Evolutionary conservation across 2,888 invertebrate species (phyloP).

Genomic region (Plutella xylostella): DNA sequence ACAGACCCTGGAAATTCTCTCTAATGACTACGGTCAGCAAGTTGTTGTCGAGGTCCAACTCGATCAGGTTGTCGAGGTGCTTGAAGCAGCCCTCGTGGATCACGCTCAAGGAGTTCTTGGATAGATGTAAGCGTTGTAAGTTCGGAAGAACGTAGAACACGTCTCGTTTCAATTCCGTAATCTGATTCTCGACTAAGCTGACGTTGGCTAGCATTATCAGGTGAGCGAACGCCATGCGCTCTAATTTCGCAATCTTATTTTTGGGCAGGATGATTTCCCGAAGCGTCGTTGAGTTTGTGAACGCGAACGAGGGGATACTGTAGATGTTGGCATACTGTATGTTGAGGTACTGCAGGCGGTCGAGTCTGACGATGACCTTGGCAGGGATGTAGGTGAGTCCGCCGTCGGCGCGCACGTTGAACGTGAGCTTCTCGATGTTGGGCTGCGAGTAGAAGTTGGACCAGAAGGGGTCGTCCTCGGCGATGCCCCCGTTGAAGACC

Average conservation of each 20-base stretch:
- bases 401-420: conserved; percentile 77
- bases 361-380: conserved; percentile 75
- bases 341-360: conserved; percentile 74
- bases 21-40: conserved; percentile 79
- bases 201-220: conserved; percentile 77
- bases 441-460: conserved; percentile 79
- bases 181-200: conserved; percentile 80
- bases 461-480: conserved; percentile 80
- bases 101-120: conserved; percentile 85
- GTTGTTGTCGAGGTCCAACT: conserved; percentile 83
- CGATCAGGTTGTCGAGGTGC: conserved; percentile 78
- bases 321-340: conserved; percentile 81
- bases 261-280: conserved; percentile 77
- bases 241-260: conserved; percentile 77
- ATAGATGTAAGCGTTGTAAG: conserved; percentile 80
- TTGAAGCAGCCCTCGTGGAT: conserved; percentile 89
- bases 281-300: conserved; percentile 79
- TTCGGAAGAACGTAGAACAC: conserved; percentile 82
- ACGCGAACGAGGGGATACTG: conserved; percentile 78
- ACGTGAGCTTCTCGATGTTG: conserved; percentile 75
- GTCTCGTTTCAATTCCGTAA: conserved; percentile 78
- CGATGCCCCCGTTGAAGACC: conserved; percentile 73
- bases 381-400: conserved; percentile 79
- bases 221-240: conserved; percentile 79
- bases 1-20: conserved; percentile 82